Conservation (phyloP, 2,797 vertebrate genomes). For the Lophotriccus pileatus region DNA sequence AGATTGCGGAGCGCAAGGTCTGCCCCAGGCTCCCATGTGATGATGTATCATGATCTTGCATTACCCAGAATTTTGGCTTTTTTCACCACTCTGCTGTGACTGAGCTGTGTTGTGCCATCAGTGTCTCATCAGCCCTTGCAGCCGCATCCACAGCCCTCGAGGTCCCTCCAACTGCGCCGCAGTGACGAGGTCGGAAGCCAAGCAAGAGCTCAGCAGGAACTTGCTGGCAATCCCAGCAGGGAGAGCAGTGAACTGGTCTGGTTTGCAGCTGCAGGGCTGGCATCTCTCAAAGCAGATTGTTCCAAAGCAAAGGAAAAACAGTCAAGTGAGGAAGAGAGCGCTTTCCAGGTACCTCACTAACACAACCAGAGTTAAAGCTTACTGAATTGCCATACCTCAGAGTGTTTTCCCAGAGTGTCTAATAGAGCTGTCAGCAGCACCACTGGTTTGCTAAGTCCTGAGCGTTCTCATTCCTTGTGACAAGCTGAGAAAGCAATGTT, state of each 20-base stretch:
- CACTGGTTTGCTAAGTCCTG: not conserved
- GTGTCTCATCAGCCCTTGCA: not conserved
- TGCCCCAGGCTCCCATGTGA: not conserved
- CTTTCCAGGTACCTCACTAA: not conserved
- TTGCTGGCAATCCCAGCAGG: not conserved
- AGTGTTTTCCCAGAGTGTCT: not conserved
- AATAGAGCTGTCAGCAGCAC: not conserved
- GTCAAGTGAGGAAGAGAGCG: not conserved
- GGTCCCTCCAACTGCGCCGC: not conserved
- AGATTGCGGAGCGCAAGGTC: not conserved
- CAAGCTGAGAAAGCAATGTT: not conserved
- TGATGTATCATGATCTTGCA: not conserved
- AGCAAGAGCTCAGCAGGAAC: not conserved
- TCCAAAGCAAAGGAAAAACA: not conserved
- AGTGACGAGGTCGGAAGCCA: not conserved
- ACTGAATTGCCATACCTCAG: not conserved
- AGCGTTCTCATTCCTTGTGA: not conserved
- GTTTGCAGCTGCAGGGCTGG: not conserved
- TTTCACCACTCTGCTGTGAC: not conserved
- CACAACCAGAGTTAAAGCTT: not conserved
- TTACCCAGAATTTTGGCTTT: fast-evolving
- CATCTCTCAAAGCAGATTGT: not conserved
- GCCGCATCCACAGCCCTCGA: fast-evolving
- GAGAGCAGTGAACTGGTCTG: not conserved
- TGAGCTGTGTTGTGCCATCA: not conserved